phyloP scores from a whole-genome alignment of 2,113 vertebrate species.

The Opisthocomus hoazin region DNA sequence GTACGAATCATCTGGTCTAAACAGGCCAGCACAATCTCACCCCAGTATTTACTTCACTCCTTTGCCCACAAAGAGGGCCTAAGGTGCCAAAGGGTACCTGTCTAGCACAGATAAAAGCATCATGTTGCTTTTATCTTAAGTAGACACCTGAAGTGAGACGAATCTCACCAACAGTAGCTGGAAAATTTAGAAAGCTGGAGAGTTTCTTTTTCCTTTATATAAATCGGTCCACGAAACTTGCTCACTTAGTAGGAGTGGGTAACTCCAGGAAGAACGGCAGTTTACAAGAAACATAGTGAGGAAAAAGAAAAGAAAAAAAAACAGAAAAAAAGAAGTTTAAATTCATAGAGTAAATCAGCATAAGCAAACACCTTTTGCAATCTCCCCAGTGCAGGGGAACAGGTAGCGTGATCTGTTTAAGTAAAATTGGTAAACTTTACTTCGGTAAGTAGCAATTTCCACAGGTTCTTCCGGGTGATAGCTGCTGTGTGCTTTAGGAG shows the following conservation, averaged over 20 bases:
- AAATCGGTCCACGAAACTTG: not conserved
- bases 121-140: not conserved
- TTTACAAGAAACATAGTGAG: not conserved
- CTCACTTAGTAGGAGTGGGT: not conserved
- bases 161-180: not conserved
- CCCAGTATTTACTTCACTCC: not conserved
- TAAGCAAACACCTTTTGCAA: not conserved
- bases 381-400: not conserved
- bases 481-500: not conserved
- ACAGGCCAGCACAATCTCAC: not conserved
- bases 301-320: not conserved
- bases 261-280: not conserved
- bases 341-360: not conserved
- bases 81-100: not conserved
- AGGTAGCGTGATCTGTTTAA: not conserved
- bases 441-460: not conserved
- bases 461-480: not conserved
- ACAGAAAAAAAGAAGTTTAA: not conserved
- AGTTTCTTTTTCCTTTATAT: not conserved
- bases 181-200: not conserved
- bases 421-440: not conserved
- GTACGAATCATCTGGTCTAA: fast-evolving
- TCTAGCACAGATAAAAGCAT: not conserved
- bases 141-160: not conserved
- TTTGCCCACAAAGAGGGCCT: not conserved